Evolutionary conservation across 2,888 invertebrate species (phyloP).

Genomic region (Chloroclysta siterata): DNA sequence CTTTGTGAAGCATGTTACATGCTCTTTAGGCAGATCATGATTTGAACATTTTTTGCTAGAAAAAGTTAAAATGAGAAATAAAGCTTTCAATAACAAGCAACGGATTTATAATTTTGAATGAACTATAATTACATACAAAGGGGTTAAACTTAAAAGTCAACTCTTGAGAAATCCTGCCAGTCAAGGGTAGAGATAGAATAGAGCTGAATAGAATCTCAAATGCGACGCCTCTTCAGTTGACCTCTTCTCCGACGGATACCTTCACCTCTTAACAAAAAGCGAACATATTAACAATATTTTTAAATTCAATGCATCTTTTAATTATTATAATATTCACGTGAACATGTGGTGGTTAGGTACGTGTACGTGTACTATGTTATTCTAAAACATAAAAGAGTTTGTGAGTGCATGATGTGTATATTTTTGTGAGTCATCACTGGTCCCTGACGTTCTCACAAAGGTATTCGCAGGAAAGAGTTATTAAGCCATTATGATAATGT

Average conservation of each 20-base stretch:
- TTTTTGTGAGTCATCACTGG: slow-evolving; percentile 63
- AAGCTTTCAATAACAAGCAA: slow-evolving; percentile 29
- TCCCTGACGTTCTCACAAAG: slow-evolving; percentile 75
- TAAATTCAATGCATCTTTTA: slow-evolving; percentile 50
- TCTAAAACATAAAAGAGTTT: slow-evolving; percentile 63
- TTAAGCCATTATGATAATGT: slow-evolving; percentile 74
- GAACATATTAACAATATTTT: slow-evolving; percentile 52
- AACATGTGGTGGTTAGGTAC: slow-evolving; percentile 39
- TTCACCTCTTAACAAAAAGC: slow-evolving; percentile 58
- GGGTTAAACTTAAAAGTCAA: slow-evolving; percentile 51
- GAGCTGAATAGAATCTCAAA: slow-evolving; percentile 40
- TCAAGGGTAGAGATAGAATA: slow-evolving; percentile 62
- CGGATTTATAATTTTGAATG: slow-evolving; percentile 47
- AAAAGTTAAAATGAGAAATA: slow-evolving; percentile 32
- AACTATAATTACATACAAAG: slow-evolving; percentile 55
- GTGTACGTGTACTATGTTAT: slow-evolving; percentile 41
- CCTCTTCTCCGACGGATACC: slow-evolving; percentile 54
- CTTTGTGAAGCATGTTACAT: slow-evolving; percentile 74
- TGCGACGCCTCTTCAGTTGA: slow-evolving; percentile 50
- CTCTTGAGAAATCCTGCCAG: slow-evolving; percentile 50
- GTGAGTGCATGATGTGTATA: slow-evolving; percentile 43
- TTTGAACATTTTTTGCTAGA: slow-evolving; percentile 57
- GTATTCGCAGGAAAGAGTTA: slow-evolving; percentile 74
- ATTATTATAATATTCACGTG: slow-evolving; percentile 54
- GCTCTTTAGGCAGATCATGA: slow-evolving; percentile 66